Evolutionary conservation across 2,888 invertebrate species (phyloP).

Genomic region (Drosophila rubida): DNA sequence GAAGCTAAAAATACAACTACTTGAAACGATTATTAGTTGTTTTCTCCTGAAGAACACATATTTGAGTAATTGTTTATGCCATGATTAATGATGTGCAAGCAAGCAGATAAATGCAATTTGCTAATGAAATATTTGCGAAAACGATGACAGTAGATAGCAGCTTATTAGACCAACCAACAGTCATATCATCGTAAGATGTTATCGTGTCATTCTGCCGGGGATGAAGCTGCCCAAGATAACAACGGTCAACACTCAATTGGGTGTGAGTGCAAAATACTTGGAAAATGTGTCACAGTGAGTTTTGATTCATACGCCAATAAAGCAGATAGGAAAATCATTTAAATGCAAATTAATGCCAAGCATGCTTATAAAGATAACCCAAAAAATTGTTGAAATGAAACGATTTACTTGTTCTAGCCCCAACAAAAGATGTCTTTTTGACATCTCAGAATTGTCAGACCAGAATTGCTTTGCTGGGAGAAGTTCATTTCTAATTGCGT

Average conservation of each 20-base stretch:
- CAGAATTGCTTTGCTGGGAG: too few species aligned
- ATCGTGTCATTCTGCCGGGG: background rate
- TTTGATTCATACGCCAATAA: background rate
- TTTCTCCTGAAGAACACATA: background rate
- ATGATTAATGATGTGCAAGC: background rate
- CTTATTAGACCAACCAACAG: background rate
- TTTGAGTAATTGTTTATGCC: background rate
- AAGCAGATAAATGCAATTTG: background rate
- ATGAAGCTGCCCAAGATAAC: constrained; percentile 10
- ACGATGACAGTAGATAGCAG: constrained; percentile 1
- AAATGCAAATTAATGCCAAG: background rate
- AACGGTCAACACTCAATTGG: background rate
- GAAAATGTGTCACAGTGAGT: background rate
- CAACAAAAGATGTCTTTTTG: too few species aligned
- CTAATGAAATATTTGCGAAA: constrained; percentile 13
- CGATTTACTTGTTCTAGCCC: too few species aligned
- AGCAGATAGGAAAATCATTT: background rate
- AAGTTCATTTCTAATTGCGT: background rate
- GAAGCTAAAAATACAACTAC: too few species aligned
- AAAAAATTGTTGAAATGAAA: too few species aligned
- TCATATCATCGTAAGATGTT: background rate
- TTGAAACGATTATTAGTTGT: too few species aligned
- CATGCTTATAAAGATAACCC: background rate
- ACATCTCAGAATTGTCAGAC: too few species aligned
- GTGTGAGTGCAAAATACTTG: constrained; percentile 6